These are phyloP conservation scores for Heterochromis multidens DNA, from an alignment of 2,113 vertebrate species.

Conservation along the genomic window DNA sequence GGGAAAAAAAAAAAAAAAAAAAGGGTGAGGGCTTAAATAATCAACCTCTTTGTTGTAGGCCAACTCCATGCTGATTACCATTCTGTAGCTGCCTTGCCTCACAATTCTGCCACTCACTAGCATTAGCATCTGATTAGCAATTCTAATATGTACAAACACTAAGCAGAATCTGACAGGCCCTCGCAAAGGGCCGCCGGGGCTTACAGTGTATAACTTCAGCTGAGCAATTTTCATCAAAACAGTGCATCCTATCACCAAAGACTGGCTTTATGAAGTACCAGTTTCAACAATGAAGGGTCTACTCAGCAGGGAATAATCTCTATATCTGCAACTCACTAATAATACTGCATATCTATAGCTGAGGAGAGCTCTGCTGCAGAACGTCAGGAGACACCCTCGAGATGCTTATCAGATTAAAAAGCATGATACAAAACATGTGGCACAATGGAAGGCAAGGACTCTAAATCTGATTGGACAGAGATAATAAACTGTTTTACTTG, in stretches of 20 bases:
- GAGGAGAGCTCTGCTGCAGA: not conserved
- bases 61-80: slow-evolving; percentile 64
- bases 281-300: slow-evolving; percentile 9
- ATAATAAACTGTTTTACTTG: not conserved
- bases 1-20: not conserved
- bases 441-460: not conserved
- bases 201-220: slow-evolving; percentile 17
- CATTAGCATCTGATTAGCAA: slow-evolving; percentile 77
- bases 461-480: not conserved
- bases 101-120: slow-evolving; percentile 47
- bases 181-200: slow-evolving; percentile 11
- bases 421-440: not conserved
- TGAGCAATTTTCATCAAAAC: slow-evolving; percentile 33
- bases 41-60: slow-evolving; percentile 55
- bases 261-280: slow-evolving; percentile 12
- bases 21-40: slow-evolving; percentile 54
- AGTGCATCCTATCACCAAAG: slow-evolving; percentile 15
- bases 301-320: slow-evolving; percentile 4
- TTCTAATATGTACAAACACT: slow-evolving; percentile 66
- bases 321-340: slow-evolving; percentile 23
- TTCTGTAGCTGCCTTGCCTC: slow-evolving; percentile 55
- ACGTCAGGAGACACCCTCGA: not conserved
- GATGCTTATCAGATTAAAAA: slow-evolving; percentile 24
- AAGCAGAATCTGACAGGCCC: slow-evolving; percentile 31
- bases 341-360: not conserved